phyloP scores from a whole-genome alignment of 2,888 invertebrate species.

The Sipunculus nudus region DNA sequence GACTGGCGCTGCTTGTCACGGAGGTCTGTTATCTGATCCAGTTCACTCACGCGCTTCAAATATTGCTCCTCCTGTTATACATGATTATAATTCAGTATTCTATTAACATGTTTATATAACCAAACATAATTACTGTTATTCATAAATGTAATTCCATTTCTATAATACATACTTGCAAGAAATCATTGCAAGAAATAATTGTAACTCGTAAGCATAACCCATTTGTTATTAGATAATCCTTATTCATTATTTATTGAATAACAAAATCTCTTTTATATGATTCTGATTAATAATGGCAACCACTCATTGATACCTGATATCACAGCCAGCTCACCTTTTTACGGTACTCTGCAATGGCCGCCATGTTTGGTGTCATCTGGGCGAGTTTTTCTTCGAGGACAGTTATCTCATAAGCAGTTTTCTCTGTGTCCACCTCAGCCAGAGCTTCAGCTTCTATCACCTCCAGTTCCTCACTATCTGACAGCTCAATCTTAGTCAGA shows the following conservation, averaged over 20 bases:
- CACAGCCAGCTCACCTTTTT: conserved; percentile 58
- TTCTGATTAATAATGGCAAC: too few species aligned
- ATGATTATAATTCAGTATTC: too few species aligned
- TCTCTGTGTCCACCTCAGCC: conserved; percentile 74
- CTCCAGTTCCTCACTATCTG: conserved; percentile 18
- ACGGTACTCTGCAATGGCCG: conserved; percentile 76
- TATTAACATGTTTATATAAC: too few species aligned
- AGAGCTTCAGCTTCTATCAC: conserved; percentile 41
- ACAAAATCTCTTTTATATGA: too few species aligned
- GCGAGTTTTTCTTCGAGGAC: conserved; percentile 72
- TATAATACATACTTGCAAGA: too few species aligned
- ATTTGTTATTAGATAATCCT: too few species aligned
- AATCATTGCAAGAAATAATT: too few species aligned
- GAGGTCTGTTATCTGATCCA: conserved; percentile 81
- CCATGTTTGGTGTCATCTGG: conserved; percentile 68
- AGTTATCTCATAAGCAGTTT: conserved; percentile 77
- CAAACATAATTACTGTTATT: too few species aligned
- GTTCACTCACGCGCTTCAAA: conserved; percentile 78
- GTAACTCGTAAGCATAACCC: too few species aligned
- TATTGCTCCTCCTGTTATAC: conserved; percentile 77
- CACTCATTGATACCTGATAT: too few species aligned
- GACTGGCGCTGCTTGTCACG: conserved; percentile 80
- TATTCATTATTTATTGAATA: too few species aligned
- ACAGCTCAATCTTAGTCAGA: conserved; percentile 71
- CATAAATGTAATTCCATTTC: too few species aligned